Base-by-base conservation (phyloP, 2,797 vertebrate species). In the Lacerta bilineata region DNA sequence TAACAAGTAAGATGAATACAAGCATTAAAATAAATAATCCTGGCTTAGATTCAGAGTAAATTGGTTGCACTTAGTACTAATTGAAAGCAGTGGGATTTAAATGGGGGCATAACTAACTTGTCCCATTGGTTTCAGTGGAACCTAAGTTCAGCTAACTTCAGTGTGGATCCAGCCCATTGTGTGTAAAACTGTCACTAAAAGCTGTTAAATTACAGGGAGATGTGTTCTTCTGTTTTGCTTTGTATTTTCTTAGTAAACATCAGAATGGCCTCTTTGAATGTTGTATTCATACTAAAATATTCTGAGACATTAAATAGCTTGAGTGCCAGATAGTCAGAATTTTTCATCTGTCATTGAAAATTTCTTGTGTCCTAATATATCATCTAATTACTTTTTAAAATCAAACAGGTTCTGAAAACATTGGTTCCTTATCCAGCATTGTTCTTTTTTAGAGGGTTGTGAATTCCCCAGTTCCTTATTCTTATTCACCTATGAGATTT, bases 391-490 rank as follows among this genome's bases (percentile, higher is more conserved):
- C 36, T 20, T 86, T 82, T 87, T 94, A 86, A 55, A 55, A 55
- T 59, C 7, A 50, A 71, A 71, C 43, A 33, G 81, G 29, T 71
- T 83, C 27, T 71, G 39, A 69, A 71, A 71, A 41, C 15, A 50
- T 71, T n/a, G 93, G 86, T 91, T 15, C 69, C 75, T 87, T 90
- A 64, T 75, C 72, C 61, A 83, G 13, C 83, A 86, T 89, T 79
- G 68, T 77, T 55, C 50, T 15, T 91, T 87, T 91, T 93, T 77
- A 90, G 90, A 82, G 50, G 17, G 69, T 50, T 36, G 85, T 93
- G 92, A 92, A 84, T 94, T 95, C 92, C 89, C 87, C 79, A 11
- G 50, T 87, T 94, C 91, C 95, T 95, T 94, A 95, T 20, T 61
- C 59, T 94, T 95, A 94, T 92, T 94, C 92, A 50, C 20, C 15